Percentiles rank a stretch among this genome's conserved stretches.
phyloP scores from a whole-genome alignment of 2,797 vertebrate species.

The Monodelphis domestica region DNA sequence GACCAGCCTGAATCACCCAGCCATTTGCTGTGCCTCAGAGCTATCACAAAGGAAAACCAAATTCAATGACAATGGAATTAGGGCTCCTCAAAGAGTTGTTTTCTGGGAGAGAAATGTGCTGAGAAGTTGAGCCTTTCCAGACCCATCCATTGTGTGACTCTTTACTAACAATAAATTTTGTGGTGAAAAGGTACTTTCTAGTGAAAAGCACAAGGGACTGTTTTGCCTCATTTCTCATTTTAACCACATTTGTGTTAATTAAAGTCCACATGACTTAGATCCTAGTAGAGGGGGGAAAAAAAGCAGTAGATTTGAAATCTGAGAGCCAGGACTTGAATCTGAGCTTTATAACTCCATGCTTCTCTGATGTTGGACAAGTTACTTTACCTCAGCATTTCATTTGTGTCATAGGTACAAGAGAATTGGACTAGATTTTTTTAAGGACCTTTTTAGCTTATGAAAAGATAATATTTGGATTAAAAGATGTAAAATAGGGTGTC shows the following conservation, averaged over 20 bases:
- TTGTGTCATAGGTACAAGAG: neutral
- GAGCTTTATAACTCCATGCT: neutral
- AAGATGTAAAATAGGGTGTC: neutral
- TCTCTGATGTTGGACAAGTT: neutral
- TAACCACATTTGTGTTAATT: neutral
- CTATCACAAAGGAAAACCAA: rapidly evolving
- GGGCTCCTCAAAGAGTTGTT: neutral
- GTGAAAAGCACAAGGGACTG: neutral
- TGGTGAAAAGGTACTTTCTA: neutral
- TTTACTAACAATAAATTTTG: neutral
- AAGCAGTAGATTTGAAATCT: neutral
- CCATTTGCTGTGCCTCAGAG: neutral
- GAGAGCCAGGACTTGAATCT: neutral
- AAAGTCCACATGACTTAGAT: neutral
- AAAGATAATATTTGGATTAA: neutral
- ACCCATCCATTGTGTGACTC: neutral
- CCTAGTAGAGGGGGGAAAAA: neutral
- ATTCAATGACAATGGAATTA: rapidly evolving
- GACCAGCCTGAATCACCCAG: neutral
- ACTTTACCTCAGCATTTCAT: neutral
- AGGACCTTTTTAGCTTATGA: neutral
- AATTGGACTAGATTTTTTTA: neutral
- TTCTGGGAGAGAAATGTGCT: neutral
- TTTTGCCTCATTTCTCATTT: neutral
- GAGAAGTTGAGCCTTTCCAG: neutral